These are phyloP conservation scores for Eucriotettix oculatus DNA, from an alignment of 2,888 invertebrate genomes.

Conservation along the genomic window DNA sequence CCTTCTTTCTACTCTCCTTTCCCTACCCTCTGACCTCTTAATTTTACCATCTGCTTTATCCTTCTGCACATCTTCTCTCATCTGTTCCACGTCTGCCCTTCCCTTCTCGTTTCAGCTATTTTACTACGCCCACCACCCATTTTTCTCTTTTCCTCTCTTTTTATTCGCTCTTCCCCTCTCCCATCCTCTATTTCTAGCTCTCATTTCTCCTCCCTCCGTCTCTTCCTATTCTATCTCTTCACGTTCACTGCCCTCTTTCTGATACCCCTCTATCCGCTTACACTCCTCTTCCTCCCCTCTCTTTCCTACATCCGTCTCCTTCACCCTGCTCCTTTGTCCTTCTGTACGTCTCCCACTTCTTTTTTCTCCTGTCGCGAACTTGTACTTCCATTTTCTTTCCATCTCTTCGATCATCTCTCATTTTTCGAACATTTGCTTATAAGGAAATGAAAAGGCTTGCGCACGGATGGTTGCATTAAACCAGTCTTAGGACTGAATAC, in stretches of 20 bases:
- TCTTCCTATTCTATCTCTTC: not conserved
- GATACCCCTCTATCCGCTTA: not conserved
- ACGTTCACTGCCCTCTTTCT: not conserved
- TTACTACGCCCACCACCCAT: not conserved
- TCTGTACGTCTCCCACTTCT: not conserved
- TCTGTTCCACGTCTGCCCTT: too few relatives aligned
- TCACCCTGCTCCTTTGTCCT: not conserved
- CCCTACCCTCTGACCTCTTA: too few relatives aligned
- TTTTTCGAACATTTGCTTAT: too few relatives aligned
- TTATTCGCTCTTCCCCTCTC: not conserved
- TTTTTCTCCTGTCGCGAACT: not conserved
- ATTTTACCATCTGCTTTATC: too few relatives aligned
- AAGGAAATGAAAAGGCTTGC: too few relatives aligned
- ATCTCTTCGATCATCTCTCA: not conserved
- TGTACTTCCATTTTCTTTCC: not conserved
- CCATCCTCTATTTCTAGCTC: not conserved
- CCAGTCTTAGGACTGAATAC: too few relatives aligned
- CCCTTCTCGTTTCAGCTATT: too few relatives aligned
- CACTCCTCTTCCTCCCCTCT: not conserved
- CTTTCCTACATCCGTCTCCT: not conserved
- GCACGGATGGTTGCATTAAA: too few relatives aligned
- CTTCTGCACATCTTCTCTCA: too few relatives aligned
- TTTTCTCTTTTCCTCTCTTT: not conserved
- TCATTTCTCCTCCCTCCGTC: not conserved
- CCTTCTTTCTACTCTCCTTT: too few relatives aligned